Evolutionary conservation across 2,797 vertebrate genomes (phyloP).

Genomic region (Phalloptychus januarius): DNA sequence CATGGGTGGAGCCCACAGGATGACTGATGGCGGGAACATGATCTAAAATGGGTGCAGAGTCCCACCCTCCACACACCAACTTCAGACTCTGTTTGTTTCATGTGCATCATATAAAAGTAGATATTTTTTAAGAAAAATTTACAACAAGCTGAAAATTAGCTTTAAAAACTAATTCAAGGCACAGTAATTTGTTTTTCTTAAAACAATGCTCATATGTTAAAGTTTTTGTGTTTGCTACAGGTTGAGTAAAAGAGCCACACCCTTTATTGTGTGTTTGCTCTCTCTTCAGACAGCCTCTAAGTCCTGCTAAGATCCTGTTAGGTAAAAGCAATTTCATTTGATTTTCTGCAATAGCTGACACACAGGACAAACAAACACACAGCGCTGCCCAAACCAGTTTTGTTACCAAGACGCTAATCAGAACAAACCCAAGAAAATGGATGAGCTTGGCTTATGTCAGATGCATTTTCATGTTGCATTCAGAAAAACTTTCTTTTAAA

Average conservation of each 20-base stretch:
- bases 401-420: conserved; percentile 29
- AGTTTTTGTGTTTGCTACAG: conserved; percentile 1
- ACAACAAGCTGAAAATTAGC: neutral
- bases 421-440: conserved; percentile 4
- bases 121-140: neutral
- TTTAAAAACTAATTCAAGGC: neutral
- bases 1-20: conserved; percentile 33
- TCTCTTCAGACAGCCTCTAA: conserved; percentile 3
- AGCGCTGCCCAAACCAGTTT: conserved; percentile 33
- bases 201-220: neutral
- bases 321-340: conserved; percentile 9
- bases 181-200: neutral
- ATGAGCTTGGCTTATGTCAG: neutral
- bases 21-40: conserved; percentile 35
- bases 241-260: conserved; percentile 8
- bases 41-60: conserved; percentile 27
- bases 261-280: conserved; percentile 2
- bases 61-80: conserved; percentile 17
- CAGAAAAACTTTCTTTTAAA: neutral
- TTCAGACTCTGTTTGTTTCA: conserved; percentile 21
- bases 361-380: conserved; percentile 1
- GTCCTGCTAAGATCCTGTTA: conserved; percentile 11
- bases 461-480: neutral
- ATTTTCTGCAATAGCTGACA: conserved; percentile 9
- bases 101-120: conserved; percentile 5